Evolutionary conservation across 2,113 vertebrate genomes (phyloP).

Genomic region (Macaca fascicularis): DNA sequence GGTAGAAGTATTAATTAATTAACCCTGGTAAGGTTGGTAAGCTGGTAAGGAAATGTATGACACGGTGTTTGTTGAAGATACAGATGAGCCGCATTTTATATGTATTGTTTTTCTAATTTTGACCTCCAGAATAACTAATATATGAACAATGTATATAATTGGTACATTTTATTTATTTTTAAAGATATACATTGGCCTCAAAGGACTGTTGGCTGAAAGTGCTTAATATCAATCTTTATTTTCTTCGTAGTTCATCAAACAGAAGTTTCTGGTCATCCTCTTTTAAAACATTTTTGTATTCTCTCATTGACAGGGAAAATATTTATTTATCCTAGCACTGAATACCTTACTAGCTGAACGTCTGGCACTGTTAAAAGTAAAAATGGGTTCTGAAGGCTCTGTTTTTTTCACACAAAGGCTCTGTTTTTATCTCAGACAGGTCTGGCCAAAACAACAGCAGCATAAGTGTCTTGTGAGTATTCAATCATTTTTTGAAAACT

Average conservation of each 20-base stretch:
- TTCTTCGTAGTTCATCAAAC: not conserved
- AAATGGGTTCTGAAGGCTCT: not conserved
- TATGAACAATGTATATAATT: not conserved
- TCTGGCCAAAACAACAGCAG: not conserved
- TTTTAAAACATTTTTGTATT: conserved; percentile 21
- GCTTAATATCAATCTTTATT: not conserved
- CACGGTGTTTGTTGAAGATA: not conserved
- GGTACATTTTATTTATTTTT: not conserved
- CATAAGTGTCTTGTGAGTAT: not conserved
- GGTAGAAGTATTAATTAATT: not conserved
- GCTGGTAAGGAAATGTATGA: not conserved
- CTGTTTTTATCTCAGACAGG: not conserved
- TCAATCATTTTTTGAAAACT: conserved; percentile 34
- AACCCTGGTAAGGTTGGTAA: not conserved
- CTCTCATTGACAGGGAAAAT: not conserved
- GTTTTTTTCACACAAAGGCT: not conserved
- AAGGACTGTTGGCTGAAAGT: not conserved
- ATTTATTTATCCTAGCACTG: not conserved
- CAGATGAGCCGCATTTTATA: not conserved
- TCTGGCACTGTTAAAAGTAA: not conserved
- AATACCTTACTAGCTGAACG: not conserved
- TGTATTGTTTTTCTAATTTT: not conserved
- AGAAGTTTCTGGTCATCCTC: not conserved
- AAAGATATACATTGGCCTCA: not conserved
- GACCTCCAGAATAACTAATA: not conserved